Conservation (phyloP, 2,797 vertebrate species). For the Chromobotia macracanthus region DNA sequence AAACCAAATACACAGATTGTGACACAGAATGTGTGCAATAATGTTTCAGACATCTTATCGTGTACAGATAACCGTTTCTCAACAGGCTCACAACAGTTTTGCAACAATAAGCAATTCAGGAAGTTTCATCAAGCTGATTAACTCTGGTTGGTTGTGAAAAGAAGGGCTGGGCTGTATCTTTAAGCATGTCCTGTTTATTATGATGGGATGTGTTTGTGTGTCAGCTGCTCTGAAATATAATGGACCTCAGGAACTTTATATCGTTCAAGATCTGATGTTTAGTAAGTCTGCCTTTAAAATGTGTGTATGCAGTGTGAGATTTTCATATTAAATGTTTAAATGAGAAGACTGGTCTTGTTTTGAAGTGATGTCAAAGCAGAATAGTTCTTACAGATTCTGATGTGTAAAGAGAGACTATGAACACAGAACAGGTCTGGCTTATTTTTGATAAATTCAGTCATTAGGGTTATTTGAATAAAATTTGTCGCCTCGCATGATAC, state of each 20-base stretch:
- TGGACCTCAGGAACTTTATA: background rate
- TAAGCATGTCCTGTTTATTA: slow-evolving; percentile 2
- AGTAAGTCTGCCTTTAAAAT: slow-evolving; percentile 12
- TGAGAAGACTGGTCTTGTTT: background rate
- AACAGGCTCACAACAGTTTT: slow-evolving; percentile 6
- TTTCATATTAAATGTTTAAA: background rate
- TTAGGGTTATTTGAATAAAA: slow-evolving; percentile 28
- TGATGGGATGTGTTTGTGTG: slow-evolving; percentile 5
- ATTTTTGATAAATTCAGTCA: slow-evolving; percentile 21
- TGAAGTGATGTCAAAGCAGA: background rate
- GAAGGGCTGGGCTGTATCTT: background rate
- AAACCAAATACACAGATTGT: slow-evolving; percentile 1
- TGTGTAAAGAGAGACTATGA: background rate
- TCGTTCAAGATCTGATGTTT: background rate
- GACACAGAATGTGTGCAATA: no score
- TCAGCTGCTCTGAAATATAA: background rate
- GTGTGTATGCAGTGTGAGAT: background rate
- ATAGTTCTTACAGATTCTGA: background rate
- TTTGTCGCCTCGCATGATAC: background rate
- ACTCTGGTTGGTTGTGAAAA: slow-evolving; percentile 22
- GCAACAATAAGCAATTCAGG: slow-evolving; percentile 7
- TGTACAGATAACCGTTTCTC: slow-evolving; percentile 26
- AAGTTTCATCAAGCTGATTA: slow-evolving; percentile 4
- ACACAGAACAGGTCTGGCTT: background rate
- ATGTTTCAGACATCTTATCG: slow-evolving; percentile 8